Base-by-base conservation (phyloP, 2,888 invertebrate genomes). In the Lobophora halterata region DNA sequence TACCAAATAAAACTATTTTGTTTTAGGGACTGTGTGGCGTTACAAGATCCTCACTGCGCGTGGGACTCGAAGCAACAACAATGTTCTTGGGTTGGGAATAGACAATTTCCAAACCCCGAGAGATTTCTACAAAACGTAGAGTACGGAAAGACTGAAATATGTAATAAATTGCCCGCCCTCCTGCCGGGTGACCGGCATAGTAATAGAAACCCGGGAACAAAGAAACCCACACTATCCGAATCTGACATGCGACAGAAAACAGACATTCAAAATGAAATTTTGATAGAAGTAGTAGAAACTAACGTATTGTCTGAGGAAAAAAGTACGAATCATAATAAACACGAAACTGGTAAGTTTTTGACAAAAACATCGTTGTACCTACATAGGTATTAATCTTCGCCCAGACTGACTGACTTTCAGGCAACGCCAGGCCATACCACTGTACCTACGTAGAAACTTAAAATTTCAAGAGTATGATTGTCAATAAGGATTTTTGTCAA, bases 11-110 rank as follows among this genome's bases (percentile, higher is more conserved):
- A 32, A 36, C 36, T 46, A 16, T 5, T 58, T 25, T 78, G 78
- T 79, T 94, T 86, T 85, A 92, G 93, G 49, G 92, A 93, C 56
- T 99, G 99, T 77, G 92, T 99, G 2, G 91, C 92, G 16, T 88
- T 98, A 42, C 97, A 97, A 87, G 99, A 99, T 87, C 99, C 99
- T 0, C 97, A 98, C 74, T 99, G 99, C 79, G 97, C 97, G 9
- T 99, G 98, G 98, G 95, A 97, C 71, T 91, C 92, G 3, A 90
- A 89, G 48, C 88, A 89, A 51, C 90, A 89, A 57, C 88, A 90
- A 58, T 91, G 91, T 64, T 75, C 85, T 51, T 88, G 87, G 83
- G 88, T 88, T 31, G 86, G 88, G 52, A 86, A 87, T 58, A 71
- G 89, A 66, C 85, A 90, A 59, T 89, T 89, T 68, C 89, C 90